Evolutionary conservation across 2,888 invertebrate species (phyloP).

Genomic region (Rhingia rostrata): DNA sequence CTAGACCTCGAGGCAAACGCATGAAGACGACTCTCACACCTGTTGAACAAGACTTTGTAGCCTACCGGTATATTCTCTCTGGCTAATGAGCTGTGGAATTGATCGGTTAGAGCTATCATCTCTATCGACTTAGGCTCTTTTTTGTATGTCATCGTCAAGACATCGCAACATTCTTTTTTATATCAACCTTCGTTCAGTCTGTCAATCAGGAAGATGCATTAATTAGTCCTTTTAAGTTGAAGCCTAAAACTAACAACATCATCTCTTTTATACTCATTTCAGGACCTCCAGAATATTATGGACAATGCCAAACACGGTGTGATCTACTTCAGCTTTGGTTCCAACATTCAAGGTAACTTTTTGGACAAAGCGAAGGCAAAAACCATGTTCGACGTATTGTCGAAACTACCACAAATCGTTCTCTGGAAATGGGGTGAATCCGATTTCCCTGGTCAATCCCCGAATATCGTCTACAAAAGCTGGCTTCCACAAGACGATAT

Average conservation of each 20-base stretch:
- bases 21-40: no score
- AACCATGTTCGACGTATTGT: slow-evolving; percentile 85
- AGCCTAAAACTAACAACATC: background rate
- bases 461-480: slow-evolving; percentile 79
- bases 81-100: no score
- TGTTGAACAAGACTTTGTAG: no score
- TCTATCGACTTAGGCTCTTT: no score
- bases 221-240: background rate
- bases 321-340: slow-evolving; percentile 81
- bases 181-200: no score
- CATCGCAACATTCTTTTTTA: no score
- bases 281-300: slow-evolving; percentile 78
- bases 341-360: slow-evolving; percentile 77
- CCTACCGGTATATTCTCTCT: no score
- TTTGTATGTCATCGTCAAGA: no score
- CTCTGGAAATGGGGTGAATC: slow-evolving; percentile 87
- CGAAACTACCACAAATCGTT: slow-evolving; percentile 85
- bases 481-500: slow-evolving; percentile 87
- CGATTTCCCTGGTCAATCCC: slow-evolving; percentile 79
- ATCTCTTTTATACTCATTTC: background rate
- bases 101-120: no score
- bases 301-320: slow-evolving; percentile 80
- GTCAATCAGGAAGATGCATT: no score
- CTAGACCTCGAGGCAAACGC: no score
- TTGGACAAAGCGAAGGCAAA: slow-evolving; percentile 82